These are phyloP conservation scores for Zalophus californianus DNA, from an alignment of 2,797 vertebrate species.

Conservation along the genomic window DNA sequence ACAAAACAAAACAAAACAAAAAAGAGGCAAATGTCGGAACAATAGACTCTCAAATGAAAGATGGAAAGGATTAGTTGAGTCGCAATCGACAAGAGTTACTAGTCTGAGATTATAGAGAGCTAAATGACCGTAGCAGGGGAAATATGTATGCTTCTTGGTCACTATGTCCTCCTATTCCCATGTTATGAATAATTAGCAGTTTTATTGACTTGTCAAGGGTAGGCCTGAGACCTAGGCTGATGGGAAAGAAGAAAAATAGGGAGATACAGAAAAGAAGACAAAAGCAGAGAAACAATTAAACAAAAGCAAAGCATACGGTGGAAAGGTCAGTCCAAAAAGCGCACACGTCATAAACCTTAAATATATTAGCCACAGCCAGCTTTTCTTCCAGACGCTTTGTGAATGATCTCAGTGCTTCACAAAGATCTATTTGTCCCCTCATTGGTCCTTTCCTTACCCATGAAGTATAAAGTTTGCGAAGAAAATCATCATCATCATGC, in stretches of 20 bases:
- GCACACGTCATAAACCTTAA: slow-evolving; percentile 59
- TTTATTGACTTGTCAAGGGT: slow-evolving; percentile 45
- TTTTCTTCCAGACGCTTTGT: slow-evolving; percentile 46
- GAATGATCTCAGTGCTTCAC: slow-evolving; percentile 56
- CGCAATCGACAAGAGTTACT: slow-evolving; percentile 35
- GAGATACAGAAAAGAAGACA: slow-evolving; percentile 23
- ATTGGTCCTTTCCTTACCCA: slow-evolving; percentile 45
- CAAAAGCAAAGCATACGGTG: slow-evolving; percentile 47
- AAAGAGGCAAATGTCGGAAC: slow-evolving; percentile 64
- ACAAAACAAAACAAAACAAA: neutral
- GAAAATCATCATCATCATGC: slow-evolving; percentile 33
- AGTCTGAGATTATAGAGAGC: slow-evolving; percentile 2
- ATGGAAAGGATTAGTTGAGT: slow-evolving; percentile 69
- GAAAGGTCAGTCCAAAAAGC: slow-evolving; percentile 41
- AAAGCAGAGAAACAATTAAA: slow-evolving; percentile 37
- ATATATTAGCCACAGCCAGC: slow-evolving; percentile 59
- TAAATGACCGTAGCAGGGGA: neutral
- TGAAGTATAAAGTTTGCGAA: slow-evolving; percentile 62
- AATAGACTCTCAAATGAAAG: slow-evolving; percentile 65
- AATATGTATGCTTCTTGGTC: neutral
- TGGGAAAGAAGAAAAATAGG: slow-evolving; percentile 29
- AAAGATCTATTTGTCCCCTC: slow-evolving; percentile 56
- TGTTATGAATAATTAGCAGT: slow-evolving; percentile 62
- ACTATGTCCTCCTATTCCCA: slow-evolving; percentile 15
- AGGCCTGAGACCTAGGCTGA: slow-evolving; percentile 44